Evolutionary conservation across 2,888 invertebrate species (phyloP), one percentile per base, ranked within the genome.

Genomic region (Tricholauxania praeusta): DNA sequence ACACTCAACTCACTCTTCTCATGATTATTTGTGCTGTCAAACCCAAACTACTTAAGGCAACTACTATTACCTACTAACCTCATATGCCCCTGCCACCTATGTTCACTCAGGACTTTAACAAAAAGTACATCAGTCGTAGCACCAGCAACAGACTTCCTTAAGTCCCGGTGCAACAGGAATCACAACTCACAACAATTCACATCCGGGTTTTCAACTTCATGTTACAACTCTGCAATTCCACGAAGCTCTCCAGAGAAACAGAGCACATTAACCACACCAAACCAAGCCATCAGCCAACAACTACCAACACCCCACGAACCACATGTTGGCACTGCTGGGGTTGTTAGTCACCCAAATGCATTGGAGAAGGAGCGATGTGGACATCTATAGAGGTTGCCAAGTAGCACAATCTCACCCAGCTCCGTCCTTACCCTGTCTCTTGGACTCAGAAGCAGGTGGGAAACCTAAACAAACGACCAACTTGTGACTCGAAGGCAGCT

Each of bases 151-250:
- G 70, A 47, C 48, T 22, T 48, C 19, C 72, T 60, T 49, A 52
- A 65, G 48, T 71, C 64, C 63, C 60, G 65, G 59, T 66, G 72
- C 72, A 72, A 72, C 72, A 66, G 72, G 72, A 72, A 72, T 72
- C 66, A 72, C 72, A 68, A 68, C 68, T 19, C 64, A 64, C 64
- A 72, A 69, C 72, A 62, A 64, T 57, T 64, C 60, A 64, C 68
- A 68, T 72, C 68, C 64, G 72, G 63, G 72, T 69, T 62, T 68
- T 55, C 63, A 72, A 68, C 72, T 67, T 67, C 55, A 47, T 66
- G 62, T 57, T 67, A 72, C 67, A 72, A 67, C 72, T 64, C 22
- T 17, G 68, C 72, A 67, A 14, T 60, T 66, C n/a, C 64, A 39
- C 15, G 12, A 7, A 39, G 72, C 66, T 51, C 72, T 72, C 62